phyloP scores from a whole-genome alignment of 2,888 invertebrate species.

The Caradrina kadenii region DNA sequence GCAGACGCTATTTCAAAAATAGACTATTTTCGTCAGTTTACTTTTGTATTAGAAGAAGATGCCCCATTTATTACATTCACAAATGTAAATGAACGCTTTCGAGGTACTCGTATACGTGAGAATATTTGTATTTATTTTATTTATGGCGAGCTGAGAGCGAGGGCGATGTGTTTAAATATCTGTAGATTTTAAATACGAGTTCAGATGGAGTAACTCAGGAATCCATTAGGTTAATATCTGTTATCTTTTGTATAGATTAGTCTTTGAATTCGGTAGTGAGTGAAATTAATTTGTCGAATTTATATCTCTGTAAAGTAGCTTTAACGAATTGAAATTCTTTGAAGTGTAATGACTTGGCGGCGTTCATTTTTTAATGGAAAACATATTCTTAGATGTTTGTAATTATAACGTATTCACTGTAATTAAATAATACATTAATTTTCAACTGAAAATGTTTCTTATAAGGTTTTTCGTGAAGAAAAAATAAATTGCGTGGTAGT shows the following conservation, averaged over 20 bases:
- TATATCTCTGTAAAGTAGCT: constrained; percentile 51
- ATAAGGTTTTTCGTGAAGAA: constrained; percentile 24
- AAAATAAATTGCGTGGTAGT: constrained; percentile 53
- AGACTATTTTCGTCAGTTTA: constrained; percentile 81
- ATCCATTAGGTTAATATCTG: constrained; percentile 86
- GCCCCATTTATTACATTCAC: constrained; percentile 89
- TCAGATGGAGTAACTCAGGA: constrained; percentile 83
- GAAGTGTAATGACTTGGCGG: constrained; percentile 11
- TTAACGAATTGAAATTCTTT: constrained; percentile 49
- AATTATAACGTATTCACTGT: not conserved
- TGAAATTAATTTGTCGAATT: constrained; percentile 64
- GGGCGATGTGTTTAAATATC: constrained; percentile 89
- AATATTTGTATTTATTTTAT: constrained; percentile 91
- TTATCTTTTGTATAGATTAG: constrained; percentile 81
- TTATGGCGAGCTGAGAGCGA: constrained; percentile 87
- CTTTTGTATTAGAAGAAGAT: constrained; percentile 85
- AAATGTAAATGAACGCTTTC: constrained; percentile 89
- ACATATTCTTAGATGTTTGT: constrained; percentile 11
- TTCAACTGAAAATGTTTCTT: not conserved
- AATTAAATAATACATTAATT: constrained; percentile 7
- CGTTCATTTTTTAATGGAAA: constrained; percentile 22
- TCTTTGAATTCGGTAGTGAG: constrained; percentile 65
- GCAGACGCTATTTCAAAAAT: constrained; percentile 73
- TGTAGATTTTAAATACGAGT: constrained; percentile 87
- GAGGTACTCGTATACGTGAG: constrained; percentile 89